A percentile compares a stretch with the other conserved stretches of the same genome.
These are phyloP conservation scores for Deroplatys truncata DNA, from an alignment of 2,888 invertebrate species.

Conservation along the genomic window DNA sequence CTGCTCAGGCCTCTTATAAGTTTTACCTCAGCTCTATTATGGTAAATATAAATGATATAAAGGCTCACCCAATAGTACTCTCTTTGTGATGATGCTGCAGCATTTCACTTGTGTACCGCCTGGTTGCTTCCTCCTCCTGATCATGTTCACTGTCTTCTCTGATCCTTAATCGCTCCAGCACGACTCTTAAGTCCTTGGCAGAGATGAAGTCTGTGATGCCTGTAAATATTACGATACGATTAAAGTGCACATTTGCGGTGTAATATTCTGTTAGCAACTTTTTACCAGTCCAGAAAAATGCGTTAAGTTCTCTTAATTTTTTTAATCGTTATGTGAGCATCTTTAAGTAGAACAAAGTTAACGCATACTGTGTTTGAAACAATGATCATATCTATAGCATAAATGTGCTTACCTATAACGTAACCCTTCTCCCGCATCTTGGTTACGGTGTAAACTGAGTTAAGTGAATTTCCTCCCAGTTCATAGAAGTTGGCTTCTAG, in stretches of 20 bases:
- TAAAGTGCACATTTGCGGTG: neutral
- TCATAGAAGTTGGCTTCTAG: slow-evolving; percentile 73
- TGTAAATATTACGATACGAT: slow-evolving; percentile 35
- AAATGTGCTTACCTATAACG: slow-evolving; percentile 57
- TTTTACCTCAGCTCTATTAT: too few relatives aligned
- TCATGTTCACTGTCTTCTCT: slow-evolving; percentile 24
- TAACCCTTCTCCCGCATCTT: slow-evolving; percentile 72
- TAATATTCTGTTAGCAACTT: neutral
- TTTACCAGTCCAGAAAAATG: neutral
- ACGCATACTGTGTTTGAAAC: too few relatives aligned
- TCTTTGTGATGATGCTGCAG: slow-evolving; percentile 56
- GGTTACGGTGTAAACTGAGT: slow-evolving; percentile 79
- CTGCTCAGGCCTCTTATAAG: too few relatives aligned
- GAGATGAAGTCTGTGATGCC: slow-evolving; percentile 76
- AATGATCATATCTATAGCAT: too few relatives aligned
- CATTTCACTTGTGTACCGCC: slow-evolving; percentile 49
- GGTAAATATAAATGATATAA: too few relatives aligned
- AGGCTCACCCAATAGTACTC: neutral
- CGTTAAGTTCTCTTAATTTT: too few relatives aligned
- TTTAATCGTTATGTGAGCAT: too few relatives aligned
- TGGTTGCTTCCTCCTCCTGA: slow-evolving; percentile 31
- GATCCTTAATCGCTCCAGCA: slow-evolving; percentile 56
- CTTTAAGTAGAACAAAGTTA: too few relatives aligned
- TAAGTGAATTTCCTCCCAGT: slow-evolving; percentile 81
- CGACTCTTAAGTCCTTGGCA: slow-evolving; percentile 64